These are phyloP conservation scores for Tupaia tana DNA, from an alignment of 2,113 vertebrate genomes.

Conservation along the genomic window DNA sequence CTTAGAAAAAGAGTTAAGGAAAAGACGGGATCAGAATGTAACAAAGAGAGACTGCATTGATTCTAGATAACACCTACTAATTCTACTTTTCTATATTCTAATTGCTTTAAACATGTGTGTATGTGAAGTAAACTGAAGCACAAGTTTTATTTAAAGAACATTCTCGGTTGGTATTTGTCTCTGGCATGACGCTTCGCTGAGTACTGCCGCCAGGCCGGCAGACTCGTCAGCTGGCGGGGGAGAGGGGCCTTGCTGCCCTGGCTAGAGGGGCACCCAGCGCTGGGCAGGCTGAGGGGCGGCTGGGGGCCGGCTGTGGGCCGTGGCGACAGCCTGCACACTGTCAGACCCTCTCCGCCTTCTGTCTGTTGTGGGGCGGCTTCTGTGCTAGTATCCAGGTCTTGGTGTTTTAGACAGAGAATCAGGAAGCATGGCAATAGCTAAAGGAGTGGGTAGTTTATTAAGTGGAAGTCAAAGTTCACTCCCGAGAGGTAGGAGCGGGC, in stretches of 20 bases:
- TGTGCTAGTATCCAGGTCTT: too few species aligned
- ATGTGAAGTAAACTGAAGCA: constrained; percentile 29
- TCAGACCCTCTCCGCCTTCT: not conserved
- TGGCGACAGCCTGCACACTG: not conserved
- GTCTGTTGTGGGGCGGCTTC: too few species aligned
- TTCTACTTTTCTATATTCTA: not conserved
- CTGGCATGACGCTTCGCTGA: not conserved
- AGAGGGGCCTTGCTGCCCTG: not conserved
- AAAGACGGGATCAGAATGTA: not conserved
- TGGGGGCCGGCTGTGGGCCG: not conserved
- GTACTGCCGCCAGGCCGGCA: not conserved
- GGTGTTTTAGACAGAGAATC: too few species aligned
- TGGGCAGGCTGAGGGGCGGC: not conserved
- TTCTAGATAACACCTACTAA: not conserved
- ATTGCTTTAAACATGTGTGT: not conserved
- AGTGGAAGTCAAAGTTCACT: too few species aligned
- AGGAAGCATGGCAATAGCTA: too few species aligned
- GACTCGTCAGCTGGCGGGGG: not conserved
- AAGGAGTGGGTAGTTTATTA: too few species aligned
- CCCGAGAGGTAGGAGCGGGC: too few species aligned
- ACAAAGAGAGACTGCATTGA: not conserved
- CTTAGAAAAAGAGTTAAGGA: constrained; percentile 2
- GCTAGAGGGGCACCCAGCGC: not conserved
- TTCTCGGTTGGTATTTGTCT: not conserved
- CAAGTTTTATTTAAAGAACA: not conserved